Percentiles rank a stretch among this genome's conserved stretches.
These are phyloP conservation scores for Pandemis cinnamomeana DNA, from an alignment of 2,888 invertebrate genomes.

Conservation along the genomic window DNA sequence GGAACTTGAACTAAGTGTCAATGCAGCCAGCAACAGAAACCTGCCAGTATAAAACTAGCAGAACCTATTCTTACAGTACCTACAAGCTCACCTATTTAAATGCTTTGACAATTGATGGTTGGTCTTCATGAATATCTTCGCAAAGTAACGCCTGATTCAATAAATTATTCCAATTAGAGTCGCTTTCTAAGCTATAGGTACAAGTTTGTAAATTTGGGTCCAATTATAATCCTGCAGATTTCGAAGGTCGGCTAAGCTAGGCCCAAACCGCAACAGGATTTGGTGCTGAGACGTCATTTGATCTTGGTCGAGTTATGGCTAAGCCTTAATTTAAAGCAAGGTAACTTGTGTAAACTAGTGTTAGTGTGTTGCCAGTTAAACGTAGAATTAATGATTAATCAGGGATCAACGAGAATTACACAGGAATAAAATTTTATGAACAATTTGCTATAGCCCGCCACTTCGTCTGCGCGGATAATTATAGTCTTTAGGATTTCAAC, in stretches of 20 bases:
- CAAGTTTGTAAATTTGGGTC: constrained; percentile 36
- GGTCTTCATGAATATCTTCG: no score
- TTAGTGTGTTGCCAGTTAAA: not conserved
- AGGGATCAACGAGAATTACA: not conserved
- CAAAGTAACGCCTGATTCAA: no score
- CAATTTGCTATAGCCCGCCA: no score
- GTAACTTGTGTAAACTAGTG: not conserved
- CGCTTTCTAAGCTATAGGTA: constrained; percentile 35
- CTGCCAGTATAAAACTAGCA: no score
- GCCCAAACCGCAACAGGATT: constrained; percentile 37
- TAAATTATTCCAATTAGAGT: constrained; percentile 48
- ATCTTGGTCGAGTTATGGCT: constrained; percentile 33
- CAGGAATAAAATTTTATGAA: not conserved
- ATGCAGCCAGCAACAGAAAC: no score
- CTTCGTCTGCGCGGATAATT: no score
- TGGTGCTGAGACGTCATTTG: constrained; percentile 26
- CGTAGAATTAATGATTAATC: not conserved
- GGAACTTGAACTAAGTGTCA: no score
- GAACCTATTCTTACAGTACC: no score
- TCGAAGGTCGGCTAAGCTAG: constrained; percentile 31
- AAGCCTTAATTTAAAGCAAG: constrained; percentile 13
- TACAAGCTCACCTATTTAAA: no score
- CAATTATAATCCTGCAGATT: constrained; percentile 38
- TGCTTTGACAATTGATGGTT: no score
- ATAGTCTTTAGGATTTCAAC: no score